These are phyloP conservation scores for Gallinago paraguaiae DNA, from an alignment of 2,113 vertebrate species.

Conservation along the genomic window DNA sequence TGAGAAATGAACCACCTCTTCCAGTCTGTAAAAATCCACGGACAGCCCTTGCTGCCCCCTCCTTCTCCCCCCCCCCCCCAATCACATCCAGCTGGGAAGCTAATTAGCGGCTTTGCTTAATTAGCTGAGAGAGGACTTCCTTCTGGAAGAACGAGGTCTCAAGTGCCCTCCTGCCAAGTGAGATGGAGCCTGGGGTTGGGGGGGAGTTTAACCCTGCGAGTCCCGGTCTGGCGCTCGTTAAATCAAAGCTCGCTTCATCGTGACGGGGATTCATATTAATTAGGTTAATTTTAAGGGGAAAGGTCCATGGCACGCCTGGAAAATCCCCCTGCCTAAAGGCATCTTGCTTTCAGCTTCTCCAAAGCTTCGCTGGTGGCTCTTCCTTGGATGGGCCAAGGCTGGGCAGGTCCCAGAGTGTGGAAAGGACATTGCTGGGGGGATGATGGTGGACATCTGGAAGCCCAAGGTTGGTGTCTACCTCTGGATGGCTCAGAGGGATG, in stretches of 20 bases:
- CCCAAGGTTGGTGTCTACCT: not conserved
- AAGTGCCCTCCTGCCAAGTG: not conserved
- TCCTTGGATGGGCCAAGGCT: not conserved
- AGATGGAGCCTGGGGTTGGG: not conserved
- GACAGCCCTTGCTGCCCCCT: not conserved
- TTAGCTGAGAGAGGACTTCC: not conserved
- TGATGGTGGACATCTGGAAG: not conserved
- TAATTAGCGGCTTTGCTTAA: slow-evolving; percentile 8
- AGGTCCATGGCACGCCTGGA: accelerated
- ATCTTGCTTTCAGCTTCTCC: not conserved
- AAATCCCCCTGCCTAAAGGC: not conserved
- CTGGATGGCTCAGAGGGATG: not conserved
- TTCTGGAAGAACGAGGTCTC: not conserved
- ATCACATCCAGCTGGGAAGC: not conserved
- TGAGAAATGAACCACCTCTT: not conserved
- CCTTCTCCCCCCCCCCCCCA: too few species aligned
- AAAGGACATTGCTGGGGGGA: not conserved
- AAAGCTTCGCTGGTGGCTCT: not conserved
- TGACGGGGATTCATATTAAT: not conserved
- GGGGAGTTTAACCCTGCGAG: not conserved
- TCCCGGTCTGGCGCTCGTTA: not conserved
- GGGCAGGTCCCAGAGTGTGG: not conserved
- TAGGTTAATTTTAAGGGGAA: not conserved
- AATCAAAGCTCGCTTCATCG: not conserved
- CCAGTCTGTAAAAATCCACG: not conserved